Evolutionary conservation across 2,113 vertebrate species (phyloP).

Genomic region (Rhinolophus ferrumequinum): DNA sequence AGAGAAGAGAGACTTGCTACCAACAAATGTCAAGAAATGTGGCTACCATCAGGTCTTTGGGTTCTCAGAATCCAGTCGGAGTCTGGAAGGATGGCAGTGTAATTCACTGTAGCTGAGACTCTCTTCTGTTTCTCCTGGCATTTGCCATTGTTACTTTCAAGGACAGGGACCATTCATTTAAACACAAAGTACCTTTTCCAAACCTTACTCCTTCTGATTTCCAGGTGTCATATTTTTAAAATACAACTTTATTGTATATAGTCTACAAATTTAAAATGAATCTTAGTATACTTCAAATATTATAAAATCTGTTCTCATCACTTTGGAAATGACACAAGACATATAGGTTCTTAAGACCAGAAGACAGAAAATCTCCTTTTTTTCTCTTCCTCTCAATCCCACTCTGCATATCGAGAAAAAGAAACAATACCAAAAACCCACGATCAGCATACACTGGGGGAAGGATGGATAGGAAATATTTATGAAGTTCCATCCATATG

Average conservation of each 20-base stretch:
- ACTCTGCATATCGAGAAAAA: background rate
- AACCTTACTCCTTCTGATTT: background rate
- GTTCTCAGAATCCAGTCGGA: background rate
- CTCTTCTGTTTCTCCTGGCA: background rate
- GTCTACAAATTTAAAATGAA: slow-evolving; percentile 13
- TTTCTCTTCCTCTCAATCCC: background rate
- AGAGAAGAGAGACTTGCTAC: background rate
- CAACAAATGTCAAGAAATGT: background rate
- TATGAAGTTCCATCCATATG: background rate
- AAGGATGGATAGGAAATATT: background rate
- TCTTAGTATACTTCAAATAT: background rate
- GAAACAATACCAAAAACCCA: background rate
- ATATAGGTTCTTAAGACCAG: background rate
- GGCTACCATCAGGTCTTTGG: background rate
- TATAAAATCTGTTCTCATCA: background rate
- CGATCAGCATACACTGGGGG: background rate
- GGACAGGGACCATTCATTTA: background rate
- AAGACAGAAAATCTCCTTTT: background rate
- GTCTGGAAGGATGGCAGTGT: background rate
- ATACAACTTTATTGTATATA: background rate
- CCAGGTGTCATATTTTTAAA: background rate
- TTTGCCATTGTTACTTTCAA: background rate
- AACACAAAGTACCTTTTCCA: background rate
- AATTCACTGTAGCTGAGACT: background rate
- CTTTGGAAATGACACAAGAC: background rate